These are phyloP conservation scores for Megaptera novaeangliae DNA, from an alignment of 2,113 vertebrate genomes.

Conservation along the genomic window DNA sequence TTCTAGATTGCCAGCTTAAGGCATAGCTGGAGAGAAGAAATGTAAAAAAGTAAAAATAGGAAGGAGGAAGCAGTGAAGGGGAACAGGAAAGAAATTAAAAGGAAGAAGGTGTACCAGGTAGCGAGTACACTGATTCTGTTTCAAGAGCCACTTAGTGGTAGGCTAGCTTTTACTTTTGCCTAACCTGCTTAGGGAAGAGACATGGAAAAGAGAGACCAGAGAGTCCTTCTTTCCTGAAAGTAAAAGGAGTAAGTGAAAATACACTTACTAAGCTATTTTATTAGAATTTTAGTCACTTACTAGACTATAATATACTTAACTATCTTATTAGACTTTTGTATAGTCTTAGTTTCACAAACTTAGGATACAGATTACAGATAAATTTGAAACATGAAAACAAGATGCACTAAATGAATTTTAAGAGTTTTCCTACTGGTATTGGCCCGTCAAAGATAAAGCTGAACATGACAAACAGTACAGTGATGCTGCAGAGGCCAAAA, in stretches of 20 bases:
- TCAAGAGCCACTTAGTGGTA: background rate
- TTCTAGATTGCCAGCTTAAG: background rate
- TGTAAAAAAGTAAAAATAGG: background rate
- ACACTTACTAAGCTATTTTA: background rate
- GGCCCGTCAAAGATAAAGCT: background rate
- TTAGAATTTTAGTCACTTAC: background rate
- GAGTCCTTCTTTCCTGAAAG: background rate
- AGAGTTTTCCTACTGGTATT: background rate
- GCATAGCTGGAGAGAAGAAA: background rate
- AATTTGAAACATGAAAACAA: constrained; percentile 3
- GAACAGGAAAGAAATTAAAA: background rate
- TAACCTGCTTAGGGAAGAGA: background rate
- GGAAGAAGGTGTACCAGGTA: background rate
- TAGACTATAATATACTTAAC: background rate
- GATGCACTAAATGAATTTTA: background rate
- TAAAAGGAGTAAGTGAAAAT: background rate
- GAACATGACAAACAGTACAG: background rate
- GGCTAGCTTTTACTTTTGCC: background rate
- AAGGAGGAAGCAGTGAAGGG: background rate
- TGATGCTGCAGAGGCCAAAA: background rate
- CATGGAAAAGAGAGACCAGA: background rate
- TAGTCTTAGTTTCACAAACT: background rate
- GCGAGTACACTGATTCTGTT: background rate
- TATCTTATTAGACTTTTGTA: background rate
- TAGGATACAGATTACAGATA: background rate